Base-by-base conservation (phyloP, 1,140 invertebrate species). In the Drosophila albomicans region DNA sequence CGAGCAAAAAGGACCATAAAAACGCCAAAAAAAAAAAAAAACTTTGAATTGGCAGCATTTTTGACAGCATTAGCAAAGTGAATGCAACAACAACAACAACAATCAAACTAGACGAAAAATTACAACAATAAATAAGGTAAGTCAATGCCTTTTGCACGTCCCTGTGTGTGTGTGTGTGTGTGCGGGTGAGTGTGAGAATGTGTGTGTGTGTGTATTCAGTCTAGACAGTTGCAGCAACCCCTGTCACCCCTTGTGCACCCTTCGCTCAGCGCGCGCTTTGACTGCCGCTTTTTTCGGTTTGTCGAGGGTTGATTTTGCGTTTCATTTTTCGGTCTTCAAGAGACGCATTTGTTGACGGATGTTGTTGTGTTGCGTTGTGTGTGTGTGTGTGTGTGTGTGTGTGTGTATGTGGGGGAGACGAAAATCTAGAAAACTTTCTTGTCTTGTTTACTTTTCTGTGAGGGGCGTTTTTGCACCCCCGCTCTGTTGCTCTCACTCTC, bases 311-410 rank as follows among this genome's bases (percentile, higher is more conserved):
- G 82, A 82, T 87, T 88, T 86, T 74, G 30, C 59, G 63, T 72
- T 82, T 77, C 65, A 52, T 61, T 77, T 80, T 85, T 74, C 64
- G 58, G 73, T 76, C 78, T 82, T 77, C 66, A 68, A 63, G 70
- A 65, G 69, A 49, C 64, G 69, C 69, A 68, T 78, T 85, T 85
- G 82, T 86, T 86, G 82, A 86, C 82, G 82, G 82, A 85, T 81
- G 67, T 85, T 66, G 58, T 25, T 46, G 30, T 75, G 48, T 25
- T 25, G 20, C 3, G 20, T 25, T 25, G 20, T 3, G 20, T 25
- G 20, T 20, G 20, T 20, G 20, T 45, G 15, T 30, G 25, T 16
- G 3, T 30, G 13, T 16, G 10, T 20, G 2, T n/a, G n/a, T n/a
- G n/a, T 13, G 35, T 32, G n/a, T 15, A 15, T 20, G 16, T 3